These are phyloP conservation scores for Grammomys dolichurus DNA, from an alignment of 2,113 vertebrate species.

Conservation along the genomic window DNA sequence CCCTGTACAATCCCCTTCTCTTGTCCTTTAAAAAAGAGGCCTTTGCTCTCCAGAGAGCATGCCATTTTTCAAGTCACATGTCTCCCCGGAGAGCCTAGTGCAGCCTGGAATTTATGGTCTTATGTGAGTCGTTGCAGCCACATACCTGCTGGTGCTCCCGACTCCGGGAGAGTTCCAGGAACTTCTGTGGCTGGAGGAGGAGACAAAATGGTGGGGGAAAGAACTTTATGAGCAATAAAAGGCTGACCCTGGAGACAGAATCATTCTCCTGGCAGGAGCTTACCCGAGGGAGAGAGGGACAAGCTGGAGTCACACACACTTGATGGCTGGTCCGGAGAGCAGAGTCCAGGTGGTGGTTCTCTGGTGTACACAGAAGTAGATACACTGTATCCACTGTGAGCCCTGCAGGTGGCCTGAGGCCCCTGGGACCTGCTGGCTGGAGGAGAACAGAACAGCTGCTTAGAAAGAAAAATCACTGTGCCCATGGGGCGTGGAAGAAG, in stretches of 20 bases:
- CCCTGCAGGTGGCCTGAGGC: too few relatives aligned
- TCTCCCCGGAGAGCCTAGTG: not conserved
- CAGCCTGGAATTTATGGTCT: conserved; percentile 34
- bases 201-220: not conserved
- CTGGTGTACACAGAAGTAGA: not conserved
- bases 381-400: fast-evolving
- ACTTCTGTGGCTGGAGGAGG: not conserved
- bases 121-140: not conserved
- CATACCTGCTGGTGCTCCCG: not conserved
- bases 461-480: not conserved
- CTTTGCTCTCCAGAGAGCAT: not conserved
- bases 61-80: not conserved
- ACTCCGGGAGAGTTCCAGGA: not conserved
- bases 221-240: not conserved
- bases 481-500: not conserved
- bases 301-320: not conserved
- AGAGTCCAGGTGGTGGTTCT: not conserved
- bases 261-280: fast-evolving
- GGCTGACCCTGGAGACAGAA: not conserved
- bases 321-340: not conserved
- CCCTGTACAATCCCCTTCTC: not conserved
- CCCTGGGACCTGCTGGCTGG: fast-evolving
- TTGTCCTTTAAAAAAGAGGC: not conserved
- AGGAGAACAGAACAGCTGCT: not conserved
- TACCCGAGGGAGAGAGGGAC: not conserved